Conservation (phyloP, 2,888 invertebrate species). For the Taenaris catops region DNA sequence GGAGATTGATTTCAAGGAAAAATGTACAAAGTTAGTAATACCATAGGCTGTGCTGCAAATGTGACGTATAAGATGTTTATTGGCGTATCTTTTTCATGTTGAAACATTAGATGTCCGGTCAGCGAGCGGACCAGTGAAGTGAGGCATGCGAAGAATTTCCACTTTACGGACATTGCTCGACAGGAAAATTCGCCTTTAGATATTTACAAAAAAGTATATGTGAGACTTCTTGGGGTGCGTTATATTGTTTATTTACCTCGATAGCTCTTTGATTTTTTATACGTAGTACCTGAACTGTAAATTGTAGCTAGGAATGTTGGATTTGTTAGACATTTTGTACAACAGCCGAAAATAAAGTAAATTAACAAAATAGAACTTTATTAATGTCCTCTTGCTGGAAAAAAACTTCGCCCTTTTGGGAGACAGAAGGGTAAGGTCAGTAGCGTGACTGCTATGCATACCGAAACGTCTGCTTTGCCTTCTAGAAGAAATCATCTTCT, state of each 20-base stretch:
- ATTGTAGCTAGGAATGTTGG: too few species aligned
- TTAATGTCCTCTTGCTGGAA: too few species aligned
- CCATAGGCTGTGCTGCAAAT: too few species aligned
- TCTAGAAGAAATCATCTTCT: too few species aligned
- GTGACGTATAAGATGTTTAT: slow-evolving; percentile 39
- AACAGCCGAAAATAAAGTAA: too few species aligned
- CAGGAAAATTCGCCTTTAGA: slow-evolving; percentile 39
- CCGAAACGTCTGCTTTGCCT: too few species aligned
- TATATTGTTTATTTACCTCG: slow-evolving; percentile 7
- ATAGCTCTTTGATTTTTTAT: slow-evolving; percentile 4
- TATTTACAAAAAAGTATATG: slow-evolving; percentile 23
- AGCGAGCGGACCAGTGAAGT: slow-evolving; percentile 40
- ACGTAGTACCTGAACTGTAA: neutral
- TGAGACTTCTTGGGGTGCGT: slow-evolving; percentile 9
- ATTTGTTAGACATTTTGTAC: too few species aligned
- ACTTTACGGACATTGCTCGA: slow-evolving; percentile 44
- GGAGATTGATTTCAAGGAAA: slow-evolving; percentile 63
- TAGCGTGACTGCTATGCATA: too few species aligned
- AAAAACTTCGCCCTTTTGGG: too few species aligned
- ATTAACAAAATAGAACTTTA: too few species aligned
- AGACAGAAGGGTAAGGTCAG: too few species aligned
- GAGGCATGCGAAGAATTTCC: slow-evolving; percentile 50
- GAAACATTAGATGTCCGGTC: slow-evolving; percentile 38
- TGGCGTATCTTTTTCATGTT: slow-evolving; percentile 44
- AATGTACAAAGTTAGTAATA: slow-evolving; percentile 59